Conservation (phyloP, 2,113 vertebrate genomes). For the Meleagris gallopavo region DNA sequence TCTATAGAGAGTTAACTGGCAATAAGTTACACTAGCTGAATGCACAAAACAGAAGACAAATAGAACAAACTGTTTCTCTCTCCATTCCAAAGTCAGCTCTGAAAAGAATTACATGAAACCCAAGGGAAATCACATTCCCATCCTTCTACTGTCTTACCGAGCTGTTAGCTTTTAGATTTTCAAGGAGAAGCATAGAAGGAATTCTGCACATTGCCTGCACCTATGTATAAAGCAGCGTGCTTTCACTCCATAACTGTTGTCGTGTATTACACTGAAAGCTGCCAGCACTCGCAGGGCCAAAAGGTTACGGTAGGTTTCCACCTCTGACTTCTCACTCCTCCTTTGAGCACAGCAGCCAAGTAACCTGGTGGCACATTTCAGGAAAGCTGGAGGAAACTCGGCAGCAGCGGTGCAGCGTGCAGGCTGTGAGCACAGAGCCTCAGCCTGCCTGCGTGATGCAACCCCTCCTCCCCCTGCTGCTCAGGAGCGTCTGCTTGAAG, state of each 20-base stretch:
- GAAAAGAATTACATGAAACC: background rate
- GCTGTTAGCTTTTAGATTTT: background rate
- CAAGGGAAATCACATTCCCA: background rate
- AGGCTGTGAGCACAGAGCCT: background rate
- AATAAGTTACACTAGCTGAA: background rate
- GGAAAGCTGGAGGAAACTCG: background rate
- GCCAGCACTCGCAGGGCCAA: accelerated
- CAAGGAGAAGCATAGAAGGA: background rate
- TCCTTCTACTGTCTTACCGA: background rate
- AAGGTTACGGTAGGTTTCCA: background rate
- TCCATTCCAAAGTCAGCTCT: background rate
- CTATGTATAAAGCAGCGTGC: accelerated
- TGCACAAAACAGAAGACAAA: background rate
- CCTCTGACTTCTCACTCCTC: background rate
- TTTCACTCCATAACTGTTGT: background rate
- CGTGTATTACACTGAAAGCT: accelerated
- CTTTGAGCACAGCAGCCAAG: accelerated
- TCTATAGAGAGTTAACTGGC: accelerated
- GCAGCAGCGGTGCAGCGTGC: background rate
- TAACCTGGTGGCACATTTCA: background rate
- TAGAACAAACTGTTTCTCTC: background rate
- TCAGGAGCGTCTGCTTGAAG: conserved; percentile 26
- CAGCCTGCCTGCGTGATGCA: background rate
- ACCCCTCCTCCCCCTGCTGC: conserved; percentile 50
- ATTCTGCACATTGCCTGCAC: accelerated